Conservation (phyloP, 1,140 invertebrate genomes). For the Dufourea novaeangliae region DNA sequence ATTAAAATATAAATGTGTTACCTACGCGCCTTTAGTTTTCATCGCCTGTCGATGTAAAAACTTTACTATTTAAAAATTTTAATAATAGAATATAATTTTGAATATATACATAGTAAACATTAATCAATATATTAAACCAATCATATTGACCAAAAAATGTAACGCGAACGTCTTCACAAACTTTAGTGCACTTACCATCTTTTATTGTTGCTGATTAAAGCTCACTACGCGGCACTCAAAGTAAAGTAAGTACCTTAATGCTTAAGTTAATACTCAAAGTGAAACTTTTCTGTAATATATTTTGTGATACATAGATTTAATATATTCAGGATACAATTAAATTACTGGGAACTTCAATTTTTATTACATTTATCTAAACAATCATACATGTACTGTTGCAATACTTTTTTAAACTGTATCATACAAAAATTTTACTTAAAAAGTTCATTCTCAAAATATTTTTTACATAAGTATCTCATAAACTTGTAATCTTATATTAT, state of each 20-base stretch:
- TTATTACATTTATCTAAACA: constrained; percentile 23
- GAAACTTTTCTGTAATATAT: not conserved
- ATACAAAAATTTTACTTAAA: constrained; percentile 4
- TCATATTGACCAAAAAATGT: not conserved
- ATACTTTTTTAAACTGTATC: constrained; percentile 17
- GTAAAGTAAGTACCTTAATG: too few species aligned
- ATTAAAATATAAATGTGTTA: constrained; percentile 1
- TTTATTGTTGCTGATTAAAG: not conserved
- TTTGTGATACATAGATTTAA: not conserved
- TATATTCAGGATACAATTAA: not conserved
- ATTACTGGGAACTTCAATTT: not conserved
- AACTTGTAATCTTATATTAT: not conserved
- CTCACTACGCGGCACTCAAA: too few species aligned
- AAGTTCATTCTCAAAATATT: not conserved
- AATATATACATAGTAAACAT: not conserved
- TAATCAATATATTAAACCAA: not conserved
- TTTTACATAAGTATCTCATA: not conserved
- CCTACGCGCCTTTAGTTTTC: not conserved
- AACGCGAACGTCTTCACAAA: not conserved
- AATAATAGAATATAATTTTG: not conserved
- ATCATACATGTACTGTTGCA: not conserved
- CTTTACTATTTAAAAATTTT: not conserved
- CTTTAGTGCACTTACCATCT: too few species aligned
- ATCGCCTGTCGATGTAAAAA: not conserved
- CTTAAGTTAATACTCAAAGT: not conserved